Percentiles rank a stretch among this genome's conserved stretches.
These are phyloP conservation scores for Erannis defoliaria DNA, from an alignment of 2,888 invertebrate genomes.

Conservation along the genomic window DNA sequence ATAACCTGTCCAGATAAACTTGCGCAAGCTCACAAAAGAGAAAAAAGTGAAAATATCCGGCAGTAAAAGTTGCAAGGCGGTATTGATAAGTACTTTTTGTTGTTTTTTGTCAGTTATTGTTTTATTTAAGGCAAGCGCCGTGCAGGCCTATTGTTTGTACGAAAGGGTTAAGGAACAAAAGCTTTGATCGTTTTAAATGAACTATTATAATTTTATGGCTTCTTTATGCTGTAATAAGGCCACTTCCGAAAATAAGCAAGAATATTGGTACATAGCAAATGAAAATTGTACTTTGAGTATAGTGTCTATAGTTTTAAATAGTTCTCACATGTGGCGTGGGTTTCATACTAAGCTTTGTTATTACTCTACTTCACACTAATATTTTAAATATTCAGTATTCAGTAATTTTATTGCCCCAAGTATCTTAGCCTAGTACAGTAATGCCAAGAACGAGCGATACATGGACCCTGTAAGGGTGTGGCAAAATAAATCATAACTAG, in stretches of 20 bases:
- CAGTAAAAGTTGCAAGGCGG: conserved; percentile 68
- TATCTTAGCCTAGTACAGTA: too few relatives aligned
- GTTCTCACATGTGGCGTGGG: too few relatives aligned
- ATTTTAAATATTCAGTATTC: too few relatives aligned
- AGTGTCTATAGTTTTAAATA: too few relatives aligned
- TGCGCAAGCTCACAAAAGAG: conserved; percentile 73
- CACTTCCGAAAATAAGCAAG: conserved; percentile 1
- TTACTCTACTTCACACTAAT: too few relatives aligned
- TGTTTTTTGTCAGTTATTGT: conserved; percentile 49
- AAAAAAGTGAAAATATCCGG: conserved; percentile 76
- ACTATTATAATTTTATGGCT: conserved; percentile 8
- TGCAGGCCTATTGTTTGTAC: conserved; percentile 36
- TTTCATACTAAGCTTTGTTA: too few relatives aligned
- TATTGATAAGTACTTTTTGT: conserved; percentile 53
- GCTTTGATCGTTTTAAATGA: conserved; percentile 6
- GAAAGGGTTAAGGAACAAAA: conserved; percentile 53
- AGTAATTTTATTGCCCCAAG: too few relatives aligned
- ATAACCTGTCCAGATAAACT: conserved; percentile 50
- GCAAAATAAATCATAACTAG: too few relatives aligned
- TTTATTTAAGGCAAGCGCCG: conserved; percentile 50
- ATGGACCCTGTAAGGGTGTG: too few relatives aligned
- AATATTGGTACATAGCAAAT: too few relatives aligned
- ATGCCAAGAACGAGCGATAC: too few relatives aligned
- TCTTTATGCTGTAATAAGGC: conserved; percentile 6
- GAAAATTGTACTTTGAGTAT: too few relatives aligned